Base-by-base conservation (phyloP, 2,888 invertebrate species). In the Aelia acuminata region DNA sequence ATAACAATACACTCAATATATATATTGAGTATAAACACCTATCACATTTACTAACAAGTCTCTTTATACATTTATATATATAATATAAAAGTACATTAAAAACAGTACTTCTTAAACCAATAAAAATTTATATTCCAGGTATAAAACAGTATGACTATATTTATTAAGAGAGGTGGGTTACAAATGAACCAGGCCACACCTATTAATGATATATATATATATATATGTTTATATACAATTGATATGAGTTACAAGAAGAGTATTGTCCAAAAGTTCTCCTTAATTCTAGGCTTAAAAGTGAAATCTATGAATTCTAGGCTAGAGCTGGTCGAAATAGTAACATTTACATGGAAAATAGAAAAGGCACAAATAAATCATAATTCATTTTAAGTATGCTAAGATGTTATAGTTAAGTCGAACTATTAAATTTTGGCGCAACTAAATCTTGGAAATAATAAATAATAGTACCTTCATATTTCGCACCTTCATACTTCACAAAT, bases 201-300 rank as follows among this genome's bases (percentile, higher is more conserved):
- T 63, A 26, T 43, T 26, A n/a, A 26, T 0, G 5, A 63, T 43
- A 43, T 43, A 75, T 75, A 39, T 75, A 39, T 35, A 50, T 50
- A 57, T 85, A 57, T 86, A 43, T 53, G 20, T 47, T 63, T 53
- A 85, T 53, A 26, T 70, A 87, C 87, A 87, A 87, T 43, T 87
- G 87, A 70, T 87, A 87, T 87, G 87, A 87, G 35, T 87, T 70
- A 87, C 47, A 87, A 47, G 43, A 53, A 26, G 87, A 87, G 87
- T 87, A 87, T 87, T 87, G 87, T 87, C 87, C 70, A 57, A 87
- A 87, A 87, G 18, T 85, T 87, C 87, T 63, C 47, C 87, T 87
- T 70, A 85, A 85, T 85, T 35, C 48, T 87, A 70, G 48, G n/a
- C 43, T 43, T 20, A 43, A 80, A 47, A 80, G 10, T 43, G 13